phyloP scores from a whole-genome alignment of 2,113 vertebrate species.

The Phaethon lepturus region DNA sequence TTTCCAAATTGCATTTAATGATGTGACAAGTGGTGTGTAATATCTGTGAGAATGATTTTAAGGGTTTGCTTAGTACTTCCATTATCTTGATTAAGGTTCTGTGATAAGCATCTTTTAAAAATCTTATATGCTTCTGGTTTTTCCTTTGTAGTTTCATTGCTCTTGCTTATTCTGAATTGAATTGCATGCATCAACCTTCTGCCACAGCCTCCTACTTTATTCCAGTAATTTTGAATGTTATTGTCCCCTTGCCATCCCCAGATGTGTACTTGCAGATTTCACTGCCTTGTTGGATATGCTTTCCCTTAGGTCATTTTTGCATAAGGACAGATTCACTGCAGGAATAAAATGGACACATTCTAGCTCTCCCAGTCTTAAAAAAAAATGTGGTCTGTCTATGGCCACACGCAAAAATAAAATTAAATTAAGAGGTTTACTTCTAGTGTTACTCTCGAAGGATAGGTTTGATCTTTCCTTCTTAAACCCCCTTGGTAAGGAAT shows the following conservation, averaged over 20 bases:
- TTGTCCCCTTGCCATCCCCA: not conserved
- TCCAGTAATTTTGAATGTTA: constrained; percentile 29
- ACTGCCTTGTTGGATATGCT: not conserved
- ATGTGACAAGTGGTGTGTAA: constrained; percentile 4
- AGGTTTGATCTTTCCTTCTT: not conserved
- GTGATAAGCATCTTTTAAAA: constrained; percentile 10
- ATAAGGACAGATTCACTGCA: not conserved
- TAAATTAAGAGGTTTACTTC: not conserved
- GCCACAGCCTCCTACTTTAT: constrained; percentile 7
- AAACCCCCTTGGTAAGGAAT: not conserved
- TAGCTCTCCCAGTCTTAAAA: not conserved
- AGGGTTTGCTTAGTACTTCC: constrained; percentile 31
- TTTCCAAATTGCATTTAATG: constrained; percentile 42
- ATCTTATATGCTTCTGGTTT: not conserved
- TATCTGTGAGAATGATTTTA: constrained; percentile 32
- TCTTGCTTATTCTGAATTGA: not conserved
- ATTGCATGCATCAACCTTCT: constrained; percentile 6
- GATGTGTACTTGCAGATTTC: constrained; percentile 14
- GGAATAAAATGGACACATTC: not conserved
- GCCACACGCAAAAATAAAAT: not conserved
- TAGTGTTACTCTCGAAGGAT: not conserved
- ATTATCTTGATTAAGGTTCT: constrained; percentile 42
- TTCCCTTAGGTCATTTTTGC: not conserved
- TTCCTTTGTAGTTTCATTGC: constrained; percentile 35
- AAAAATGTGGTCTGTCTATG: not conserved